Evolutionary conservation across 2,888 invertebrate genomes (phyloP).

Genomic region (Drosophila kambysellisi): DNA sequence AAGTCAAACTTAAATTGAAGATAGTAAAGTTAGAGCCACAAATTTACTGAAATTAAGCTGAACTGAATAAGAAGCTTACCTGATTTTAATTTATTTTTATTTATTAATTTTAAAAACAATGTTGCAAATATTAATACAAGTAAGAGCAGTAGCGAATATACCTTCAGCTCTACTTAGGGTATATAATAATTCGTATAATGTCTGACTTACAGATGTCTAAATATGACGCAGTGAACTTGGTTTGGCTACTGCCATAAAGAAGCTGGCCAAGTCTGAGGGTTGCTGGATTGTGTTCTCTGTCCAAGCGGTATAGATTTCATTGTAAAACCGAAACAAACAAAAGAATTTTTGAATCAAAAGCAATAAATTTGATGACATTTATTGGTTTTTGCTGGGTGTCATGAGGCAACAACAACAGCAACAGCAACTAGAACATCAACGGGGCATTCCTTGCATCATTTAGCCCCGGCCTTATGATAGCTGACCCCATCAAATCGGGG

Average conservation of each 20-base stretch:
- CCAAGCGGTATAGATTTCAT: slow-evolving; percentile 29
- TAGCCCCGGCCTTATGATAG: slow-evolving; percentile 58
- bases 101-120: not conserved
- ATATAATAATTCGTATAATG: too few species aligned
- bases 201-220: not conserved
- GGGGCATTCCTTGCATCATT: slow-evolving; percentile 67
- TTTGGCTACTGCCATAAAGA: not conserved
- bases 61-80: fast-evolving
- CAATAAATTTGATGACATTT: slow-evolving; percentile 85
- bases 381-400: slow-evolving; percentile 81
- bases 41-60: not conserved
- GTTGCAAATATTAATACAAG: fast-evolving
- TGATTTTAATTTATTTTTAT: not conserved
- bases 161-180: not conserved
- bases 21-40: not conserved
- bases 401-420: slow-evolving; percentile 45
- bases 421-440: slow-evolving; percentile 6
- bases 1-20: fast-evolving
- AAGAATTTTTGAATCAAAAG: slow-evolving; percentile 80
- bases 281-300: slow-evolving; percentile 9
- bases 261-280: slow-evolving; percentile 16
- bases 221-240: not conserved
- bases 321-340: slow-evolving; percentile 78
- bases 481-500: slow-evolving; percentile 50
- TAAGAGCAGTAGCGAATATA: not conserved